phyloP scores from a whole-genome alignment of 2,888 invertebrate genomes.

The Oscheius myriophilus region DNA sequence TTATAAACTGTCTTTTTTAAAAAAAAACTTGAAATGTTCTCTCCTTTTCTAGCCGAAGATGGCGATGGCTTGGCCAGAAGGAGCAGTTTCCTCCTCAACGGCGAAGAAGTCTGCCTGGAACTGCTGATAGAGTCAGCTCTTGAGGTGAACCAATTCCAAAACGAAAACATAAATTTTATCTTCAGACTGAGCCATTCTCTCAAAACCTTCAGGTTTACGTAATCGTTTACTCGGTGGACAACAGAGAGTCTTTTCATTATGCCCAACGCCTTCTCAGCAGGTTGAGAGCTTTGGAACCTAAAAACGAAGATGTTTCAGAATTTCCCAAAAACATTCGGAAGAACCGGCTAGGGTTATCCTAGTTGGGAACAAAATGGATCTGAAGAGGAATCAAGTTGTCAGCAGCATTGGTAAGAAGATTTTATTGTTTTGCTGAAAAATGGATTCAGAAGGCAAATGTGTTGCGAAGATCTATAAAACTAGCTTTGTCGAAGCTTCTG shows the following conservation, averaged over 20 bases:
- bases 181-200: conserved; percentile 44
- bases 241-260: conserved; percentile 58
- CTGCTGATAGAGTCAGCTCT: conserved; percentile 60
- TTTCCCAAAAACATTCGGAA: conserved; percentile 31
- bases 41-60: conserved; percentile 13
- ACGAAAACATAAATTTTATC: not conserved
- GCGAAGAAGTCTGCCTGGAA: conserved; percentile 63
- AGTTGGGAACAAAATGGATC: conserved; percentile 67
- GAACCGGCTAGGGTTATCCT: conserved; percentile 45
- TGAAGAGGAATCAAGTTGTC: conserved; percentile 65
- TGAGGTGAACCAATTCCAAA: conserved; percentile 42
- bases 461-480: conserved; percentile 67
- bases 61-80: conserved; percentile 11
- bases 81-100: conserved; percentile 62
- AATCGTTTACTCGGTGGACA: conserved; percentile 64
- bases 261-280: conserved; percentile 59
- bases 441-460: conserved; percentile 62
- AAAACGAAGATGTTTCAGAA: conserved; percentile 29
- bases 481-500: conserved; percentile 62
- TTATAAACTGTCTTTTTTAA: too few relatives aligned
- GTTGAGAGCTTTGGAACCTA: not conserved
- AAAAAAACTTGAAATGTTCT: too few relatives aligned
- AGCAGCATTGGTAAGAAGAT: conserved; percentile 53
- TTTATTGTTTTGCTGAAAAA: not conserved
- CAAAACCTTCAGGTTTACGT: conserved; percentile 52